A percentile compares a stretch with the other conserved stretches of the same genome.
Evolutionary conservation across 2,888 invertebrate genomes (phyloP).

Genomic region (Ernsta delagoae): DNA sequence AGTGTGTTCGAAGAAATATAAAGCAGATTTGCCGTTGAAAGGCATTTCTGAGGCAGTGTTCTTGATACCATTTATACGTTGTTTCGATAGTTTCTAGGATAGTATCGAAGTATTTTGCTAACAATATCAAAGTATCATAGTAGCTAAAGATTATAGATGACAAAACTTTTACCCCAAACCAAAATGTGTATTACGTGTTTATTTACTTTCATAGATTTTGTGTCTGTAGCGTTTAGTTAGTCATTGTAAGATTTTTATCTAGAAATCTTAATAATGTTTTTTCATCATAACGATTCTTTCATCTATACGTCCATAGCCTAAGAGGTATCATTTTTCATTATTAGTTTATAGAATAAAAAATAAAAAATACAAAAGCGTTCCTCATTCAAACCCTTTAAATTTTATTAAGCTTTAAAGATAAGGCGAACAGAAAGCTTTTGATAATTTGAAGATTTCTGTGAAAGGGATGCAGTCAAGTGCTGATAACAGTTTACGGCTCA

Average conservation of each 20-base stretch:
- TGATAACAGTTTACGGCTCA: conserved; percentile 27
- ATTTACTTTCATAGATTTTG: no score
- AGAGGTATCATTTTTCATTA: background rate
- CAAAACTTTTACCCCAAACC: no score
- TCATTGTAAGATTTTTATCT: no score
- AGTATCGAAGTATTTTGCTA: background rate
- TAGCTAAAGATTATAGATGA: no score
- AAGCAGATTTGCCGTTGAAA: conserved; percentile 20
- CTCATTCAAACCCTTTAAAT: background rate
- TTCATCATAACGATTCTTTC: no score
- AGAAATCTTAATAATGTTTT: no score
- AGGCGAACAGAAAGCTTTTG: conserved; percentile 10
- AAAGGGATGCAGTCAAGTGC: conserved; percentile 28
- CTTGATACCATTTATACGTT: background rate
- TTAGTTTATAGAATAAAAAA: background rate
- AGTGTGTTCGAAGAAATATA: conserved; percentile 29
- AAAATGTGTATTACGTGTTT: no score
- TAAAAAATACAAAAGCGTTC: background rate
- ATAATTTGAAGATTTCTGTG: conserved; percentile 19
- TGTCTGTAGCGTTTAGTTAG: no score
- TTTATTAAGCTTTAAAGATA: conserved; percentile 16
- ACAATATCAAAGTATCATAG: no score
- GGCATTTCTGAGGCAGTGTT: background rate
- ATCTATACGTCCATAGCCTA: no score
- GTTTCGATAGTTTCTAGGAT: background rate